Evolutionary conservation across 2,113 vertebrate genomes (phyloP), one percentile per base, ranked within the genome.

Genomic region (Budorcas taxicolor): DNA sequence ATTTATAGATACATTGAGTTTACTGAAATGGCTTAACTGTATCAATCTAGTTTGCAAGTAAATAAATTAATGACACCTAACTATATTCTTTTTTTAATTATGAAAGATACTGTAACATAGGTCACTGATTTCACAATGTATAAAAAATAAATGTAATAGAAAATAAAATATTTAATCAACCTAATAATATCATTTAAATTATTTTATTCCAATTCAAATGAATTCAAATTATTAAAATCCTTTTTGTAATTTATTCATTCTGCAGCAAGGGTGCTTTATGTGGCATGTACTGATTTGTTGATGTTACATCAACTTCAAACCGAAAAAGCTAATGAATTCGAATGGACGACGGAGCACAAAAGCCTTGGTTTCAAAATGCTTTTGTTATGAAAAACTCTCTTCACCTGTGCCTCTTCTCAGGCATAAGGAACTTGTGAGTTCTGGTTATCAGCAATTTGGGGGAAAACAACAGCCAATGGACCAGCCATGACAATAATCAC

Each of bases 111-210:
- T 92, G 29, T 83, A 62, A 80, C 85, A 97, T 95, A 93, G 55
- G 62, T 97, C n/a, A 55, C 36, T 87, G 45, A 89, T 90, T 97
- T 97, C 27, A 58, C 58, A 95, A 81, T 85, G 27, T 95, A 96
- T 87, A 89, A 71, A 94, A 97, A 84, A 90, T 96, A 95, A 89
- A 92, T 74, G 29, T n/a, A 93, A 96, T 82, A 85, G 45, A 81
- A 95, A 97, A 94, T 74, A 96, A 97, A 97, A 94, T 97, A 96
- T 87, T 95, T 97, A 96, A 97, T 97, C 95, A 97, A 93, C 91
- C 93, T 94, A 97, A 91, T 89, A 89, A 76, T 83, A 97, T 93
- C 60, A 64, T 80, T 97, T 96, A 96, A 86, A 93, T 97, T 89
- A 95, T 97, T 95, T 95, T 95, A 67, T 97, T 97, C 43, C 36